phyloP scores from a whole-genome alignment of 2,888 invertebrate species.

The Diplazon laetatorius region DNA sequence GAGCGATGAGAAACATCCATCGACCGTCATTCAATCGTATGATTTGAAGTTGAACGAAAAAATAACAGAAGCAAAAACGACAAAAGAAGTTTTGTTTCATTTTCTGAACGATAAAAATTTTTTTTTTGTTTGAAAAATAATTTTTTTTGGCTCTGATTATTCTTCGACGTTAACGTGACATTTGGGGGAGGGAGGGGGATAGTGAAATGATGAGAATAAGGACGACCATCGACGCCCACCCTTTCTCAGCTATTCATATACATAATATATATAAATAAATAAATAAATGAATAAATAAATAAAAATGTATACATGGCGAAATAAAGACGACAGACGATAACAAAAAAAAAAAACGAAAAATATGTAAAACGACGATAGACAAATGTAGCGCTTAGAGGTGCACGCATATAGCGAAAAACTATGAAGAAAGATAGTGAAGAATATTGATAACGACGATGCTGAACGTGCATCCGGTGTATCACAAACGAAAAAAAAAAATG shows the following conservation, averaged over 20 bases:
- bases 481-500: conserved; percentile 2
- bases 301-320: conserved; percentile 29
- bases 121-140: background rate
- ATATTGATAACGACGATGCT: background rate
- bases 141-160: background rate
- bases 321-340: conserved; percentile 8
- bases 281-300: conserved; percentile 21
- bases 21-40: conserved; percentile 5
- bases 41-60: background rate
- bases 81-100: too few species aligned
- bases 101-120: conserved; percentile 5
- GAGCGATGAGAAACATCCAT: conserved; percentile 2
- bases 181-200: background rate
- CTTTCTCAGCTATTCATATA: conserved; percentile 11
- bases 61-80: background rate
- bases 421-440: background rate
- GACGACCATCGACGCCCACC: background rate
- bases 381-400: background rate
- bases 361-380: too few species aligned
- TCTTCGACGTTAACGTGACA: background rate
- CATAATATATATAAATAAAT: background rate
- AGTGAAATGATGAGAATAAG: background rate
- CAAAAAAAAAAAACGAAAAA: conserved; percentile 11
- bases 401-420: background rate
- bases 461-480: conserved; percentile 26